phyloP scores from a whole-genome alignment of 2,797 vertebrate species.

The Margarornis squamiger region DNA sequence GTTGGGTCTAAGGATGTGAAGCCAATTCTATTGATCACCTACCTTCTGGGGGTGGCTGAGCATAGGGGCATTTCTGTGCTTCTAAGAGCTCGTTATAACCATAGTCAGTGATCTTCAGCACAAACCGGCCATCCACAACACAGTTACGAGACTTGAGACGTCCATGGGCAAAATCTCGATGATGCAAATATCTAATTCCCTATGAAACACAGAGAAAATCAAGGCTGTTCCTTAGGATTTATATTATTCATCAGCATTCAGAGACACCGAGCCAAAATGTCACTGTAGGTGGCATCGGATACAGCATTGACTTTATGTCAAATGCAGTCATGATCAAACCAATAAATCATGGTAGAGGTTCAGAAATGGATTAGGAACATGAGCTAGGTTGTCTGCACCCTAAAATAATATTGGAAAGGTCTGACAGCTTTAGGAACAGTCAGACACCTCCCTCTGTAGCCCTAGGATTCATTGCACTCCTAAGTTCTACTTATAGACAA shows the following conservation, averaged over 20 bases:
- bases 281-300: background rate
- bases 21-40: background rate
- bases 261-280: background rate
- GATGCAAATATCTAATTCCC: slow-evolving; percentile 94
- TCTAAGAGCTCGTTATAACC: slow-evolving; percentile 87
- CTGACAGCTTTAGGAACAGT: background rate
- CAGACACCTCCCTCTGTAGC: background rate
- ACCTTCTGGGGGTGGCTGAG: slow-evolving; percentile 83
- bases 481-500: background rate
- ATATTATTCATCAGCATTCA: background rate
- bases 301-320: background rate
- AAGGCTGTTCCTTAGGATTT: background rate
- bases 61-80: slow-evolving; percentile 80
- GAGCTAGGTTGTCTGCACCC: background rate
- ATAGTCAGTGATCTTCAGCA: slow-evolving; percentile 93
- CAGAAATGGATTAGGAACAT: background rate
- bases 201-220: slow-evolving; percentile 49
- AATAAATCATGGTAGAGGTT: background rate
- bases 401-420: background rate
- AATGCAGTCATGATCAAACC: background rate
- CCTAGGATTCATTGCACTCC: fast-evolving
- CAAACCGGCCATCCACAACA: slow-evolving; percentile 91
- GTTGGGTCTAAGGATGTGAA: background rate
- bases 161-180: slow-evolving; percentile 86
- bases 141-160: slow-evolving; percentile 91